Evolutionary conservation across 1,140 invertebrate species (phyloP).

Genomic region (Zaprionus davidi): DNA sequence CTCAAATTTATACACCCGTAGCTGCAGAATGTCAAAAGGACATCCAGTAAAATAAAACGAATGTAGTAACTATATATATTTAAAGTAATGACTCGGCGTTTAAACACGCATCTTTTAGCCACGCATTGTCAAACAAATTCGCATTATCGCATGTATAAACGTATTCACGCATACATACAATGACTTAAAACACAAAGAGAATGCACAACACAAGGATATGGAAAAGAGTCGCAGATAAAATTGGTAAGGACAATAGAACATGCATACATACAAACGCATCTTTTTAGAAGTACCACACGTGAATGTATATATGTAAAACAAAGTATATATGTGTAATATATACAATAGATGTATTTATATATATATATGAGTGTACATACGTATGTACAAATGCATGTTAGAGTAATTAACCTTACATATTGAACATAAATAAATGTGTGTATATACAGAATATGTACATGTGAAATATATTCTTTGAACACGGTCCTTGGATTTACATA

Average conservation of each 20-base stretch:
- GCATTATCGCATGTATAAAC: neutral
- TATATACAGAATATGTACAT: constrained; percentile 1
- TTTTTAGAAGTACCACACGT: constrained; percentile 14
- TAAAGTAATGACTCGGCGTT: neutral
- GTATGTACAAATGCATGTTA: constrained; percentile 16
- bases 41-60: neutral
- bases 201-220: constrained; percentile 2
- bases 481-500: constrained; percentile 1
- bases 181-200: constrained; percentile 2
- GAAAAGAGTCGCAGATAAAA: neutral
- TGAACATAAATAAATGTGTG: neutral
- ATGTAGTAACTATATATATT: neutral
- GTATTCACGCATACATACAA: neutral
- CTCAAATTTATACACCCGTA: neutral
- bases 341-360: constrained; percentile 2
- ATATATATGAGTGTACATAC: constrained; percentile 8
- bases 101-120: neutral
- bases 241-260: neutral
- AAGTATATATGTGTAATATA: neutral
- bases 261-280: neutral
- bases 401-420: constrained; percentile 3
- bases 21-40: neutral
- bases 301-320: neutral
- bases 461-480: neutral
- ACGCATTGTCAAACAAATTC: constrained; percentile 1